phyloP scores from a whole-genome alignment of 2,113 vertebrate species.

The Rhinolophus sinicus region DNA sequence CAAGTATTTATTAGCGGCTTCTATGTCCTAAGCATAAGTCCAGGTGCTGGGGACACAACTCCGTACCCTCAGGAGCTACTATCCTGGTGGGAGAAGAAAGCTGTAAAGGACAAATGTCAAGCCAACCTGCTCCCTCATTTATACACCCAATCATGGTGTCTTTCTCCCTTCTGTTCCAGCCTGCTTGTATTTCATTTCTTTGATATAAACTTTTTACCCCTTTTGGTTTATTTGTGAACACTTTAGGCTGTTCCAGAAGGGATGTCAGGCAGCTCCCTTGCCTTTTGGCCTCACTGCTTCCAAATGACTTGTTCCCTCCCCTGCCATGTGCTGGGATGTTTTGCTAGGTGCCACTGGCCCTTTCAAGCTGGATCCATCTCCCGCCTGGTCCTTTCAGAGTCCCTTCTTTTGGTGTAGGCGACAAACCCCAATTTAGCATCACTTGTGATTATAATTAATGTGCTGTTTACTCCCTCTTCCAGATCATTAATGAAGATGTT shows the following conservation, averaged over 20 bases:
- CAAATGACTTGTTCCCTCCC: background rate
- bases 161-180: background rate
- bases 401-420: background rate
- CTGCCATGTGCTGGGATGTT: background rate
- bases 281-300: background rate
- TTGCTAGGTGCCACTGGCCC: background rate
- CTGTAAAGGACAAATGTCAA: background rate
- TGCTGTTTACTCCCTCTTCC: conserved; percentile 67
- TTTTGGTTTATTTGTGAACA: background rate
- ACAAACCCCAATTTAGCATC: conserved; percentile 49
- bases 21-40: background rate
- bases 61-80: background rate
- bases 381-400: background rate
- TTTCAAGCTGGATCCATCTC: background rate
- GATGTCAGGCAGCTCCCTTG: background rate
- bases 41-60: background rate
- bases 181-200: background rate
- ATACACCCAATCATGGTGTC: background rate
- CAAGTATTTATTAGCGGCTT: background rate
- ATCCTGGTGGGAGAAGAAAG: background rate
- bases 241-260: background rate
- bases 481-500: conserved; percentile 77
- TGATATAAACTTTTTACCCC: background rate
- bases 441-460: conserved; percentile 65
- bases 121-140: background rate